Conservation (phyloP, 2,888 invertebrate genomes). For the Cerastis leucographa region DNA sequence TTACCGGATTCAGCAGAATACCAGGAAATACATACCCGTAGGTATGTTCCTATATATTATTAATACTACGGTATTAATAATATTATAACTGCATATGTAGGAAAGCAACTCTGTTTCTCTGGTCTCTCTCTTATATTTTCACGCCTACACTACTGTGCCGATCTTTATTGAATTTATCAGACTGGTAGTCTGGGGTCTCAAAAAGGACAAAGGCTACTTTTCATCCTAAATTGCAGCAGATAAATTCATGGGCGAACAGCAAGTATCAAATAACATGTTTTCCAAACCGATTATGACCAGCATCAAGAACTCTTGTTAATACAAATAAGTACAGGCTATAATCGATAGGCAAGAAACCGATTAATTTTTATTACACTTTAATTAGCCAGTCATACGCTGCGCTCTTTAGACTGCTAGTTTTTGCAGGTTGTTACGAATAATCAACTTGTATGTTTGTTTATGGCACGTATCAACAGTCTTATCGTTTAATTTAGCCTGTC, state of each 20-base stretch:
- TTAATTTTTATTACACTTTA: slow-evolving; percentile 31
- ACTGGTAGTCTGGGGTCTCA: not conserved
- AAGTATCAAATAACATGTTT: not conserved
- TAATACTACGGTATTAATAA: not conserved
- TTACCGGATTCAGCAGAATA: too few species aligned
- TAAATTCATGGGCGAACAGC: not conserved
- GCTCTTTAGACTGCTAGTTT: not conserved
- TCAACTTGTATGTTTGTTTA: slow-evolving; percentile 10
- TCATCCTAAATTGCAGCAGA: not conserved
- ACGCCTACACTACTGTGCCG: not conserved
- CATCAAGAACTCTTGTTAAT: not conserved
- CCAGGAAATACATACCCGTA: too few species aligned
- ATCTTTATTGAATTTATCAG: not conserved
- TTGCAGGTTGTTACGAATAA: not conserved
- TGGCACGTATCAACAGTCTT: not conserved
- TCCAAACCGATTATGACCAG: not conserved
- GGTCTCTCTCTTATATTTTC: not conserved
- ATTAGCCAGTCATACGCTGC: slow-evolving; percentile 17
- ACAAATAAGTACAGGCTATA: not conserved
- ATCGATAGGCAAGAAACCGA: slow-evolving; percentile 17
- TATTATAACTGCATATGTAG: not conserved
- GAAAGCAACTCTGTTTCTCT: not conserved
- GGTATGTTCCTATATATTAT: too few species aligned
- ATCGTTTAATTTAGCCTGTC: not conserved
- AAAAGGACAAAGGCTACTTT: not conserved